Evolutionary conservation across 1,140 invertebrate species (phyloP), one percentile per base, ranked within the genome.

Genomic region (Drosophila malerkotliana): DNA sequence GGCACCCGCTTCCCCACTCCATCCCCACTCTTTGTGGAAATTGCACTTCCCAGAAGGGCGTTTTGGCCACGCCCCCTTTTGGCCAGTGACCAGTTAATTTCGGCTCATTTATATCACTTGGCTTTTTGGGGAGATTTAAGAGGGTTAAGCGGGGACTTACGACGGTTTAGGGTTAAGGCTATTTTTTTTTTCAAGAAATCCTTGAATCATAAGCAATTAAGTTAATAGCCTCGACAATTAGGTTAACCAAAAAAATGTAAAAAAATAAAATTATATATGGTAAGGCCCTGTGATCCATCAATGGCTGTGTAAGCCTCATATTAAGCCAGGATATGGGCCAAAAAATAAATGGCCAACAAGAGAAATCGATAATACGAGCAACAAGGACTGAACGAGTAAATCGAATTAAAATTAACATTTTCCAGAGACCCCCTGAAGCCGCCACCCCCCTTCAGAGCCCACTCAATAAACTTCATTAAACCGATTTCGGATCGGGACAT

Each of bases 381-480:
- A 37, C 34, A 10, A n/a, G 34, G 10, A 21, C 26, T 18, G 62
- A 26, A 24, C n/a, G 64, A 44, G 52, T 57, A 56, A 71, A 71
- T 57, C 52, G 64, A 71, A 69, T 71, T 71, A 57, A 71, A 71
- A 71, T 71, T 69, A 71, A 69, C 67, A 71, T 32, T 69, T 71
- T 56, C 15, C 34, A 4, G 12, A n/a, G 12, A 18, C 34, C 34
- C 10, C 34, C 6, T 21, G 21, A 21, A 34, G 9, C 9, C 34
- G 10, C 32, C 8, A 10, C 12, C n/a, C 18, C 28, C 9, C 21
- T 30, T 12, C 21, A 28, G 28, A 28, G 15, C n/a, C 18, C 67
- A 18, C 67, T 71, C 67, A 71, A 71, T 71, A 69, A 71, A 71
- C 64, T 71, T 71, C 64, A 71, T 60, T 72, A 52, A 72, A 72